Base-by-base conservation (phyloP, 2,113 vertebrate genomes). In the Balaenoptera acutorostrata region DNA sequence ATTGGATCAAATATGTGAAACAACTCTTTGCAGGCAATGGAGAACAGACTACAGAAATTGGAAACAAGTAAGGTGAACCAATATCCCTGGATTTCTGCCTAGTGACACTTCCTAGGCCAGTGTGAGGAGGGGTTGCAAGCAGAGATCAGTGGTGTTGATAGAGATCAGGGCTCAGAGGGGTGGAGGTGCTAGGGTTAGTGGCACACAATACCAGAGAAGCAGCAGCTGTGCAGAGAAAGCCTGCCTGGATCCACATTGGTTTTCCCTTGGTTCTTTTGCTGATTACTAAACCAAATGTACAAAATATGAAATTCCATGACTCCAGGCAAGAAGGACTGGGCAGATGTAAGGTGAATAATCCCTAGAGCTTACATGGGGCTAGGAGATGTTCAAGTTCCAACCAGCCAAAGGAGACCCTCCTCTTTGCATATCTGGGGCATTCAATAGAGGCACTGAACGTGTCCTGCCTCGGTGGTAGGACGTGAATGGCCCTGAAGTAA, bases 81-180 rank as follows among this genome's bases (percentile, higher is more conserved):
- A 1, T 5, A 52, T 4, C 25, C 5, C 7, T 18, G 5, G 61
- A 11, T 55, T 63, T 81, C 31, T 14, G 7, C 25, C 31, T 1
- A 0, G 10, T 33, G 61, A 39, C 13, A 18, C 46, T 31, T 36
- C 49, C n/a, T 66, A 13, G n/a, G 8, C 12, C 12, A 25, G 6
- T 18, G 46, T 12, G 12, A 10, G n/a, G 63, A 29, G 36, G 21
- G 27, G 46, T 12, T 21, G 31, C 6, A 4, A 5, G 75, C 23
- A 21, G 46, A 36, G 57, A 6, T 2, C 3, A 3, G 46, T 1
- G 10, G 5, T 31, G 23, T 6, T 25, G 55, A 21, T 2, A n/a
- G 78, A 46, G 4, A 6, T 55, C 5, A 8, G 71, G 39, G 39
- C 3, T 46, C 13, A 21, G 41, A 52, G 13, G 25, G 14, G 31